These are phyloP conservation scores for Sisor rabdophorus DNA, from an alignment of 2,113 vertebrate species.

Conservation along the genomic window DNA sequence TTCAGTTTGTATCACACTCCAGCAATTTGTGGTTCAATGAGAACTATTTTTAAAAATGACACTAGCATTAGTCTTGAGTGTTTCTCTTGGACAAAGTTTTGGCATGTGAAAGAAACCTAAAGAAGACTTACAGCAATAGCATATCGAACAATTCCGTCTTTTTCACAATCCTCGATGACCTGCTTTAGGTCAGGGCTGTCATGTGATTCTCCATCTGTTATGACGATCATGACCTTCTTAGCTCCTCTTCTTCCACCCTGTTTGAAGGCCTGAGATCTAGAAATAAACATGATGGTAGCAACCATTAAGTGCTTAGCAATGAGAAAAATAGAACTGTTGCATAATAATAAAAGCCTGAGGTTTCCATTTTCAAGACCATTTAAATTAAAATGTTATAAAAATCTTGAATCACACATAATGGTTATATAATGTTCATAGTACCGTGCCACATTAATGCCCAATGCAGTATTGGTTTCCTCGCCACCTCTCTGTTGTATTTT, in stretches of 20 bases:
- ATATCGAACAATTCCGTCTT: slow-evolving; percentile 89
- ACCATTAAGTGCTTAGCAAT: not conserved
- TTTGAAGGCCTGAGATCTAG: slow-evolving; percentile 79
- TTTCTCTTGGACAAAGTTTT: not conserved
- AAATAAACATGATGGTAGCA: not conserved
- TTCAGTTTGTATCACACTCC: slow-evolving; percentile 5
- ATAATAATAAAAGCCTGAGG: not conserved
- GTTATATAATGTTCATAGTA: slow-evolving; percentile 51
- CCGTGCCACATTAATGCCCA: slow-evolving; percentile 90
- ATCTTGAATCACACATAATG: too few species aligned
- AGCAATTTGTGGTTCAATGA: slow-evolving; percentile 5
- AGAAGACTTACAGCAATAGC: slow-evolving; percentile 83
- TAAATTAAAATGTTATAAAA: not conserved
- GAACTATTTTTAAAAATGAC: not conserved
- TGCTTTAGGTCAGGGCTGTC: slow-evolving; percentile 85
- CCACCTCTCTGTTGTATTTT: slow-evolving; percentile 89
- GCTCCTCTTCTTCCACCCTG: slow-evolving; percentile 87
- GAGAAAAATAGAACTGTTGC: not conserved
- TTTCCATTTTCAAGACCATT: not conserved
- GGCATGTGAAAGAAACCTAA: not conserved
- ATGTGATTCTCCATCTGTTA: slow-evolving; percentile 96
- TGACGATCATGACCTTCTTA: slow-evolving; percentile 96
- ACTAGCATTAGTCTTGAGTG: not conserved
- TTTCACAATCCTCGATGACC: slow-evolving; percentile 83
- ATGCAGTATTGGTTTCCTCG: slow-evolving; percentile 87